phyloP scores from a whole-genome alignment of 2,797 vertebrate species.

The Propithecus perrieri region DNA sequence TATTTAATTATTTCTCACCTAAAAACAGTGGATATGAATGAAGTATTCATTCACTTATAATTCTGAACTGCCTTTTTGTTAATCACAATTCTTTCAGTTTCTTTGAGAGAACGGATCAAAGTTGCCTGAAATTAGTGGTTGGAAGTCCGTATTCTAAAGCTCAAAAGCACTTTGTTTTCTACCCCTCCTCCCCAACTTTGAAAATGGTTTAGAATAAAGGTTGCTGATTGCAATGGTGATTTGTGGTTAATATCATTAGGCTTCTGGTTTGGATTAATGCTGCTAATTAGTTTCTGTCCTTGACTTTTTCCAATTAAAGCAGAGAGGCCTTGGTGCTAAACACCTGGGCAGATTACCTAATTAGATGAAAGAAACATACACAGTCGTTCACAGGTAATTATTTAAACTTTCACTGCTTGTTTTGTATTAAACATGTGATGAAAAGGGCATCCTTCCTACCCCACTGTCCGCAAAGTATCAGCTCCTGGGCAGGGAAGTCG shows the following conservation, averaged over 20 bases:
- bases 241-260: slow-evolving; percentile 83
- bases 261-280: slow-evolving; percentile 84
- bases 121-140: slow-evolving; percentile 25
- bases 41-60: neutral
- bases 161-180: slow-evolving; percentile 4
- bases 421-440: neutral
- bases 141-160: slow-evolving; percentile 35
- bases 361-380: slow-evolving; percentile 77
- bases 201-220: slow-evolving; percentile 67
- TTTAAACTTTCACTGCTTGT: slow-evolving; percentile 68
- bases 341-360: slow-evolving; percentile 85
- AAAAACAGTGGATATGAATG: neutral
- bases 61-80: neutral
- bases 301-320: slow-evolving; percentile 86
- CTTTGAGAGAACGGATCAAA: neutral
- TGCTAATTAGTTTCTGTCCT: slow-evolving; percentile 85
- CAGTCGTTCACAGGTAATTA: slow-evolving; percentile 77
- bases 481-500: neutral
- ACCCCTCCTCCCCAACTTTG: neutral
- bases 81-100: neutral
- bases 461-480: neutral
- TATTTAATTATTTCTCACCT: neutral
- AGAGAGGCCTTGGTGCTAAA: slow-evolving; percentile 77
- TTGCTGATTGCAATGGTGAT: slow-evolving; percentile 60
- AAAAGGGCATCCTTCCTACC: neutral